Base-by-base conservation (phyloP, 2,113 vertebrate genomes). In the Mirza zaza region DNA sequence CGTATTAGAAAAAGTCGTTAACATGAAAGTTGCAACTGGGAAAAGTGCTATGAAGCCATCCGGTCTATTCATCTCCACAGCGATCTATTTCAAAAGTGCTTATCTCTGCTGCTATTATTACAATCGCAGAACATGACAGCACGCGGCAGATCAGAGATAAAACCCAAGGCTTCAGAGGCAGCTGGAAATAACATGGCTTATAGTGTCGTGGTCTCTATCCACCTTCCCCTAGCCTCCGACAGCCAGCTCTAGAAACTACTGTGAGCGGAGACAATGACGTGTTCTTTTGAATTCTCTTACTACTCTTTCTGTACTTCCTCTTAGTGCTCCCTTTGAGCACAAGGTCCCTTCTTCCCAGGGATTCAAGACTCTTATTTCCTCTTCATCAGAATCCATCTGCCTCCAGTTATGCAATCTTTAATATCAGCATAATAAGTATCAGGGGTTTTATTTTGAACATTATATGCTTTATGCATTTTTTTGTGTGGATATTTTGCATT, bases 111-210 rank as follows among this genome's bases (percentile, higher is more conserved):
- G 82, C 98, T 98, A 80, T 97, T 97, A 96, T 94, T 97, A 92
- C 87, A 76, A 61, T 98, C 75, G 14, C 50, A 57, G 89, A 91
- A 82, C 12, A 23, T 92, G 97, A 96, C 96, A 98, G 94, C 96
- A 57, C 71, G 23, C 48, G 96, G 90, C 94, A 90, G 90, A 97
- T 96, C 92, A 87, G 96, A 98, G 95, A 92, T 3, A 0, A 97
- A 95, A 97, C 90, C 95, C 94, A 94, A 97, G 93, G 52, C 27
- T 98, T 97, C 90, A 95, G 97, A 15, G 7, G 57, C 95, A 94
- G 94, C 91, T 97, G 95, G 95, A 97, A 98, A 98, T 89, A 97
- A 32, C 92, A 94, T 67, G 95, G 96, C 95, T 98, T 98, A 97
- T 71, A 94, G 67, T 39, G 61, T 94, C 59, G 0, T 3, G 39